Evolutionary conservation across 2,888 invertebrate genomes (phyloP).

Genomic region (Amiota mariae): DNA sequence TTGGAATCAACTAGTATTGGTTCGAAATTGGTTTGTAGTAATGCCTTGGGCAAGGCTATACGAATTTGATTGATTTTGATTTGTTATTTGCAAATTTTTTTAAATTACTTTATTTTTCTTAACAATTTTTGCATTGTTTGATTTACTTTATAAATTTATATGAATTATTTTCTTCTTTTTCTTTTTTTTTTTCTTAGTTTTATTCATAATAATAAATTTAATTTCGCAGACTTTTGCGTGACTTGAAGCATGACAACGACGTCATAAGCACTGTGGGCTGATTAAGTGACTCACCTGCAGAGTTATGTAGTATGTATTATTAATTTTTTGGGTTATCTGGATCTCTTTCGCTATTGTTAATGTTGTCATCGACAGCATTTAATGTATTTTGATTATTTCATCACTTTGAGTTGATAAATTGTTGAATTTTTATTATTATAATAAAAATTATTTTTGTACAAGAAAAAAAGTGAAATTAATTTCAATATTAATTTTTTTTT

Average conservation of each 20-base stretch:
- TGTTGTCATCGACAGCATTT: not conserved
- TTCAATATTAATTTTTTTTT: not conserved
- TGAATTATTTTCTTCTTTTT: not conserved
- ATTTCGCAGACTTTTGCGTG: constrained; percentile 21
- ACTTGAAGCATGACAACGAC: not conserved
- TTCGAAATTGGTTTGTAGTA: constrained; percentile 13
- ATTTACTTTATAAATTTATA: constrained; percentile 3
- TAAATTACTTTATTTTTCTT: constrained; percentile 9
- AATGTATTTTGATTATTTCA: not conserved
- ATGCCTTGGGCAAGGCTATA: constrained; percentile 40
- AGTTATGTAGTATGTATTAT: not conserved
- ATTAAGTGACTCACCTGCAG: not conserved
- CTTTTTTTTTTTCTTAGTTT: not conserved
- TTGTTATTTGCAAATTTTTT: constrained; percentile 28
- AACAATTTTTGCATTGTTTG: constrained; percentile 12
- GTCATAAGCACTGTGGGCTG: not conserved
- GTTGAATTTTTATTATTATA: constrained; percentile 12
- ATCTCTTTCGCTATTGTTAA: not conserved
- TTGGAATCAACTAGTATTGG: constrained; percentile 35
- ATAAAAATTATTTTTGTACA: not conserved
- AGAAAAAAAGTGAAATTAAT: constrained; percentile 14
- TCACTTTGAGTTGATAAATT: constrained; percentile 19
- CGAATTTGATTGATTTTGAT: constrained; percentile 21
- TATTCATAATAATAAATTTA: not conserved
- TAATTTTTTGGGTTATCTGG: not conserved